These are phyloP conservation scores for Diabrotica virgifera DNA, from an alignment of 1,140 invertebrate genomes.

Conservation along the genomic window DNA sequence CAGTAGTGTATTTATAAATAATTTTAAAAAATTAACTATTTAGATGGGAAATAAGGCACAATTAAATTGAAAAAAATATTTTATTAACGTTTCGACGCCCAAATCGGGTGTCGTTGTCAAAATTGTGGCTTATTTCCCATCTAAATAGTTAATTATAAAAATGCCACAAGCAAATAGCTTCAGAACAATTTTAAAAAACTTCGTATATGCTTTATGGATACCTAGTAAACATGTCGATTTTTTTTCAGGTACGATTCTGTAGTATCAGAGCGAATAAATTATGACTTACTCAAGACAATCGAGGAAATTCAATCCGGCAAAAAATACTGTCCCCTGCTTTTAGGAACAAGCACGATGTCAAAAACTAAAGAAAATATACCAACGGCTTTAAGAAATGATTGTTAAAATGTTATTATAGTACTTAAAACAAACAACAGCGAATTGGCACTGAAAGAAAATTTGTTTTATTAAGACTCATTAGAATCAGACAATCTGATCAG, in stretches of 20 bases:
- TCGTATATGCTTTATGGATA: neutral
- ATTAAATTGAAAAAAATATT: too few relatives aligned
- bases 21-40: too few relatives aligned
- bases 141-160: too few relatives aligned
- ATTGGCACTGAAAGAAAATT: neutral
- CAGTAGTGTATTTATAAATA: too few relatives aligned
- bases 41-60: too few relatives aligned
- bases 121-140: too few relatives aligned
- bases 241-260: constrained; percentile 78
- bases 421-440: neutral
- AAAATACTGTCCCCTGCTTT: constrained; percentile 69
- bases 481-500: neutral
- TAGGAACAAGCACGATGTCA: constrained; percentile 68
- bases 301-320: constrained; percentile 70
- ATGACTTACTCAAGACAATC: constrained; percentile 83
- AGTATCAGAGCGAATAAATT: constrained; percentile 86
- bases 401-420: constrained; percentile 6
- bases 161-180: too few relatives aligned
- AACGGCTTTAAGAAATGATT: constrained; percentile 60
- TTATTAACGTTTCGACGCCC: too few relatives aligned
- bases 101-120: too few relatives aligned
- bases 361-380: constrained; percentile 82
- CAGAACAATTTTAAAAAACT: too few relatives aligned
- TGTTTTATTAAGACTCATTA: neutral
- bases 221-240: constrained; percentile 22